phyloP scores from a whole-genome alignment of 2,888 invertebrate genomes.

The Smittia sp. region DNA sequence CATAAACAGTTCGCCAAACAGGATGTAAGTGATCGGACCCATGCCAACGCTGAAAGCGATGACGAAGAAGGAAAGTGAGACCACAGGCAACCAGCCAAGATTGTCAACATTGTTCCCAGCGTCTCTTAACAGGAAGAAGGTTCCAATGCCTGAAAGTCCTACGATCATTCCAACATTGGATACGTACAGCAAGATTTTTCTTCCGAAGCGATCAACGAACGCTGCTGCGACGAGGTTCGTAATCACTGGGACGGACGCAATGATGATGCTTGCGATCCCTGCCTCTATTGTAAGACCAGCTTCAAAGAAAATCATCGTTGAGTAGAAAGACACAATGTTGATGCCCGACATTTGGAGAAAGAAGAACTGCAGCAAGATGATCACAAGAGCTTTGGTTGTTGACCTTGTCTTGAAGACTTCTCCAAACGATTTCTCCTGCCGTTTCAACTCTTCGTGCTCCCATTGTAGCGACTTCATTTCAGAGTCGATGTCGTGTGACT shows the following conservation, averaged over 20 bases:
- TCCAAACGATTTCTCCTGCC: neutral
- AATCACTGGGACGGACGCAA: conserved; percentile 70
- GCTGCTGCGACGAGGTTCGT: conserved; percentile 68
- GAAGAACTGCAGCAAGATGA: neutral
- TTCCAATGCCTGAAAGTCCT: conserved; percentile 62
- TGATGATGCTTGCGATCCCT: conserved; percentile 64
- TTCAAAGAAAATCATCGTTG: conserved; percentile 1
- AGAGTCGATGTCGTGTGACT: neutral
- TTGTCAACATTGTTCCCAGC: conserved; percentile 48
- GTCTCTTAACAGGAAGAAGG: conserved; percentile 56
- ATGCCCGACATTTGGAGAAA: conserved; percentile 34
- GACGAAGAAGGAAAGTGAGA: conserved; percentile 67
- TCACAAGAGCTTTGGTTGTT: neutral
- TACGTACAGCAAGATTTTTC: conserved; percentile 65
- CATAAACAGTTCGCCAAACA: conserved; percentile 68
- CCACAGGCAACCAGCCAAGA: conserved; percentile 66
- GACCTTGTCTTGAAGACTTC: neutral
- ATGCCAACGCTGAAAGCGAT: conserved; percentile 73
- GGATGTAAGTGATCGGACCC: conserved; percentile 81
- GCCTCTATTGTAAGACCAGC: conserved; percentile 53
- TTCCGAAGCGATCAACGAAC: conserved; percentile 72
- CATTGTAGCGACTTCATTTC: neutral
- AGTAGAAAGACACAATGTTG: conserved; percentile 16
- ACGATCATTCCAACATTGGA: conserved; percentile 66
- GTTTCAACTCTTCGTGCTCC: neutral